These are phyloP conservation scores for Tyto alba DNA, from an alignment of 2,113 vertebrate genomes.

Conservation along the genomic window DNA sequence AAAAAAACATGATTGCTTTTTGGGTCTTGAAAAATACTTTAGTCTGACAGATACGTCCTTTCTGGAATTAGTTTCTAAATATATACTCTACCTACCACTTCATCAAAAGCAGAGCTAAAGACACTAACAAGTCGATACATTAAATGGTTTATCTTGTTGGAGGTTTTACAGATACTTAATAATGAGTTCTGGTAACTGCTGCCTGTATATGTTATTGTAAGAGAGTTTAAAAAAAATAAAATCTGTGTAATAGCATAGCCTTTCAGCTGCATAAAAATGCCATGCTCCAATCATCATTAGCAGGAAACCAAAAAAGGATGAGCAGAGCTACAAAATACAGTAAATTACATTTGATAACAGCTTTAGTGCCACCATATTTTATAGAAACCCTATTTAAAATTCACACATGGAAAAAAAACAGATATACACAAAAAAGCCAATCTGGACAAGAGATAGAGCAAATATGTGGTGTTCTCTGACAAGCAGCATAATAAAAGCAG, in stretches of 20 bases:
- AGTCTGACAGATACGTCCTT: neutral
- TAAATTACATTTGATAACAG: neutral
- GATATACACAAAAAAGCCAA: neutral
- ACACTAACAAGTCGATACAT: neutral
- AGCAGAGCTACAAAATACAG: conserved; percentile 14
- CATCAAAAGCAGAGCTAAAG: neutral
- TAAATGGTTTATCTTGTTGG: neutral
- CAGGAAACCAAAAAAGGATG: conserved; percentile 23
- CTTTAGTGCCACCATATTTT: neutral
- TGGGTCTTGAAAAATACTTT: neutral
- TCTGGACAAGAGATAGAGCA: neutral
- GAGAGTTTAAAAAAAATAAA: neutral
- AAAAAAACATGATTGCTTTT: neutral
- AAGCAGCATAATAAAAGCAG: neutral
- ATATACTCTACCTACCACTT: neutral
- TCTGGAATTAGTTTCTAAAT: conserved; percentile 20
- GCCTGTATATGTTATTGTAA: neutral
- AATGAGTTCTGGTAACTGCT: conserved; percentile 1
- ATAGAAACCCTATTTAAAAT: neutral
- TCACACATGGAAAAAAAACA: neutral
- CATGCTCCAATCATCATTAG: neutral
- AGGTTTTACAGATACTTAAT: conserved; percentile 28
- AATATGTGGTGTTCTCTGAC: neutral
- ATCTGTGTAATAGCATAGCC: neutral
- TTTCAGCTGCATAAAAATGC: conserved; percentile 21